These are phyloP conservation scores for Diarsia brunnea DNA, from an alignment of 2,888 invertebrate genomes.

Conservation along the genomic window DNA sequence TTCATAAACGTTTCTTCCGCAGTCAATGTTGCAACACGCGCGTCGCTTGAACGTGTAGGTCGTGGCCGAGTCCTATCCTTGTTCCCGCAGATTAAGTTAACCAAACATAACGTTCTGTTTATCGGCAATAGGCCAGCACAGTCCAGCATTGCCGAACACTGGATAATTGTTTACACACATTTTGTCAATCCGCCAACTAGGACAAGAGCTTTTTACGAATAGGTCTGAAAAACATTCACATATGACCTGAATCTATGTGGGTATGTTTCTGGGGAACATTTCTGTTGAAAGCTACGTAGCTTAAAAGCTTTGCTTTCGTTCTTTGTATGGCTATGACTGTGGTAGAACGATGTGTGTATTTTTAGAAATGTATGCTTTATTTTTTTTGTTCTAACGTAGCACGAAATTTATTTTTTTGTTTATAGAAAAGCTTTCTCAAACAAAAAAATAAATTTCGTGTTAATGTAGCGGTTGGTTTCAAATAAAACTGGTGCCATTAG, in stretches of 20 bases:
- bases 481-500: background rate
- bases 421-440: too few species aligned
- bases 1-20: background rate
- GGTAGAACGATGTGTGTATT: background rate
- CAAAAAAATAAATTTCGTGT: background rate
- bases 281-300: slow-evolving; percentile 8
- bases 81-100: slow-evolving; percentile 9
- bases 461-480: background rate
- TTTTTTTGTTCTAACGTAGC: too few species aligned
- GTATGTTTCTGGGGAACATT: slow-evolving; percentile 6
- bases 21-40: background rate
- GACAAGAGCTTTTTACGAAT: slow-evolving; percentile 21
- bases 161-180: slow-evolving; percentile 47
- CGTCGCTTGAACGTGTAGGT: background rate
- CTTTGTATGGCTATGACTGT: background rate
- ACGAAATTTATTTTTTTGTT: too few species aligned
- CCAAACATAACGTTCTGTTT: slow-evolving; percentile 39
- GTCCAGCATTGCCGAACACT: slow-evolving; percentile 13
- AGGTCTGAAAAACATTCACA: slow-evolving; percentile 27
- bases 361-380: slow-evolving; percentile 7
- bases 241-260: slow-evolving; percentile 14
- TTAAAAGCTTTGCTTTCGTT: slow-evolving; percentile 30
- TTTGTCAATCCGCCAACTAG: slow-evolving; percentile 55
- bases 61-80: background rate
- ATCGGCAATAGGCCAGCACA: slow-evolving; percentile 29